Evolutionary conservation across 2,113 vertebrate species (phyloP).

Genomic region (Ranitomeya imitator): DNA sequence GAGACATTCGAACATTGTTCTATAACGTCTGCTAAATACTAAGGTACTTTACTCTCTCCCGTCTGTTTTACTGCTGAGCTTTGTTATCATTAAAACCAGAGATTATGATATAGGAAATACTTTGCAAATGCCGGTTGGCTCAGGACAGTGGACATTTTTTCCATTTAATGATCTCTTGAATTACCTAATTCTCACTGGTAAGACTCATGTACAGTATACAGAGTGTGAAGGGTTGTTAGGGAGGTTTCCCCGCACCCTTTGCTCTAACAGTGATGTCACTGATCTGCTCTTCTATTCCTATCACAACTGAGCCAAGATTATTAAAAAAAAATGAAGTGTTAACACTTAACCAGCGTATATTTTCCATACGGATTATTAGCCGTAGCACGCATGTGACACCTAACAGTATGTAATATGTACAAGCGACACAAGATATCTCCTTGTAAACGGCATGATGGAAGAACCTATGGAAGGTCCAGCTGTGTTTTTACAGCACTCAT

Average conservation of each 20-base stretch:
- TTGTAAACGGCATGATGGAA: constrained; percentile 26
- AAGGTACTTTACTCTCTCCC: no score
- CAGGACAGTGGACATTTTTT: neutral
- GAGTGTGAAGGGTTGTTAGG: neutral
- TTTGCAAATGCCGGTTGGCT: neutral
- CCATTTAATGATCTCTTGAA: neutral
- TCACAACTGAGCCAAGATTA: neutral
- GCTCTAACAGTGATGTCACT: neutral
- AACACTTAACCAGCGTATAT: neutral
- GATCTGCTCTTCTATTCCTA: neutral
- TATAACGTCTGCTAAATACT: no score
- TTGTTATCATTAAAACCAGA: neutral
- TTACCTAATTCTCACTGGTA: neutral
- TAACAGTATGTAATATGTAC: constrained; percentile 1
- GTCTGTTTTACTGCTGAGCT: neutral
- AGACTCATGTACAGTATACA: neutral
- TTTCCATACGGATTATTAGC: constrained; percentile 19
- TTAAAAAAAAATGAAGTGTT: neutral
- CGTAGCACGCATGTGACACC: neutral
- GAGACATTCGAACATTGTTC: no score
- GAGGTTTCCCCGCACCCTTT: neutral
- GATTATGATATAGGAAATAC: neutral
- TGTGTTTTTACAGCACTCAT: constrained; percentile 44
- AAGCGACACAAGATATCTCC: constrained; percentile 18
- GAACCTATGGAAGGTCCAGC: constrained; percentile 29